Conservation (phyloP, 2,888 invertebrate species). For the Xestia c-nigrum region DNA sequence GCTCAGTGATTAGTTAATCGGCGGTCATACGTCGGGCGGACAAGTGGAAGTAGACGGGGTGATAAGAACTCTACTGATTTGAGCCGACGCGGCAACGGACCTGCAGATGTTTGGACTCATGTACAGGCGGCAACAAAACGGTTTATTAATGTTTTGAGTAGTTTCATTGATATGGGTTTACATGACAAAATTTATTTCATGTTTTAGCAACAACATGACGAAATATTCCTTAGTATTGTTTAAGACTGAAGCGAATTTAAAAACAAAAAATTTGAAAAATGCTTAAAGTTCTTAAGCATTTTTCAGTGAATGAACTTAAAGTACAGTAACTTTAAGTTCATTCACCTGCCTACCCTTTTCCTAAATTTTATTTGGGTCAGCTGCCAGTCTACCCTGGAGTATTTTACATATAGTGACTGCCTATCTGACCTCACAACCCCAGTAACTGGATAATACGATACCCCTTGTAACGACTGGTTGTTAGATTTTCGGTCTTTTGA, state of each 20-base stretch:
- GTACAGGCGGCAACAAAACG: slow-evolving; percentile 53
- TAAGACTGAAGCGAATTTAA: background rate
- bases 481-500: background rate
- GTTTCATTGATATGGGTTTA: background rate
- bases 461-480: background rate
- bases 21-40: slow-evolving; percentile 73
- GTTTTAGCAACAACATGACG: background rate
- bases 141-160: slow-evolving; percentile 1
- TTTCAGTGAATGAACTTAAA: too few species aligned
- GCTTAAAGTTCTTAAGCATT: background rate
- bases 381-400: background rate
- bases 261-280: background rate
- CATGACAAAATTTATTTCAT: background rate
- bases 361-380: background rate
- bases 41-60: slow-evolving; percentile 75
- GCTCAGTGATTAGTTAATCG: slow-evolving; percentile 76
- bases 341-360: background rate
- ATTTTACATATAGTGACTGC: background rate
- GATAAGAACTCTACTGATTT: slow-evolving; percentile 80
- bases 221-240: background rate
- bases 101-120: slow-evolving; percentile 67
- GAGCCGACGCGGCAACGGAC: slow-evolving; percentile 70
- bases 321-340: background rate
- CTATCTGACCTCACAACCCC: background rate
- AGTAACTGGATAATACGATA: background rate